These are phyloP conservation scores for Brachionus paranguensis DNA, from an alignment of 1,140 invertebrate species.

Conservation along the genomic window DNA sequence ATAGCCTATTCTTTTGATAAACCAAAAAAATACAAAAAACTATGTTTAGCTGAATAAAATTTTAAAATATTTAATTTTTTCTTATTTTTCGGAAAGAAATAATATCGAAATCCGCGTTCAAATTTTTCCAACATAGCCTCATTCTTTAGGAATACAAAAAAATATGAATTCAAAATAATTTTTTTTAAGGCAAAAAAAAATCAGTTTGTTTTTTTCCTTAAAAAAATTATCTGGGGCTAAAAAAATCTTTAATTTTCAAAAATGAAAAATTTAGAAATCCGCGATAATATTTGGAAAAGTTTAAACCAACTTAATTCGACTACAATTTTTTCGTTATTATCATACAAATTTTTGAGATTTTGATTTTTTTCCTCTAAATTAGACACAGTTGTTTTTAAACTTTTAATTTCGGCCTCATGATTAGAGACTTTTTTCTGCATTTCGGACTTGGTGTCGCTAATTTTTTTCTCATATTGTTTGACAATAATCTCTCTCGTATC, in stretches of 20 bases:
- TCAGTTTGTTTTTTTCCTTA: no score
- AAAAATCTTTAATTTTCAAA: background rate
- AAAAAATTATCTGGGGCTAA: no score
- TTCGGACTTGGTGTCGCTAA: background rate
- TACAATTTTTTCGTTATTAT: slow-evolving; percentile 32
- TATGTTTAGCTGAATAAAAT: no score
- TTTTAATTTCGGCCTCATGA: background rate
- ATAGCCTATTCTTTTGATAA: no score
- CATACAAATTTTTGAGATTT: slow-evolving; percentile 28
- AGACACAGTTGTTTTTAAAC: background rate
- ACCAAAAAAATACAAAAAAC: no score
- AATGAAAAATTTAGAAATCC: background rate
- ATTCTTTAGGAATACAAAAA: no score
- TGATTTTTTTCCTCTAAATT: slow-evolving; percentile 27
- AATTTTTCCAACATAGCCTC: no score
- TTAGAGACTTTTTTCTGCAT: background rate
- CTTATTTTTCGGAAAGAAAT: no score
- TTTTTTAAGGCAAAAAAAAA: no score
- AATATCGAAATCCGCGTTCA: no score
- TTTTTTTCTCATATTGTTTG: slow-evolving; percentile 37
- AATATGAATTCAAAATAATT: no score
- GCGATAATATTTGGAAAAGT: background rate
- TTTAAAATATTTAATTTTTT: no score
- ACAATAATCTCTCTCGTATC: background rate
- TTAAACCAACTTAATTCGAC: background rate